Percentiles rank a stretch among this genome's conserved stretches.
These are phyloP conservation scores for Drosophila grimshawi DNA, from an alignment of 1,140 invertebrate species.

Conservation along the genomic window DNA sequence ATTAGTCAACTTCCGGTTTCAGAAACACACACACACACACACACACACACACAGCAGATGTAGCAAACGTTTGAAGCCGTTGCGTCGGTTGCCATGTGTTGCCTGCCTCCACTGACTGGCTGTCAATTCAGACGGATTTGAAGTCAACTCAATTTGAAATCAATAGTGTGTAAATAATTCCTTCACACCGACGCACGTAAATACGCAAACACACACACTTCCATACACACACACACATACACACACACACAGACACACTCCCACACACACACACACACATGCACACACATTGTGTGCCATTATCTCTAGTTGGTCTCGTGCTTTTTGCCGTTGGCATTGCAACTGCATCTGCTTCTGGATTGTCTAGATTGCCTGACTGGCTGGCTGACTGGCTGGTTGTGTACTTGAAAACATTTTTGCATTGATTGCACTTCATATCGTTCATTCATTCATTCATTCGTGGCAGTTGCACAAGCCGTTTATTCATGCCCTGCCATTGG, in stretches of 20 bases:
- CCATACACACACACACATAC: constrained; percentile 2
- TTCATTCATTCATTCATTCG: constrained; percentile 46
- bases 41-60: constrained; percentile 3
- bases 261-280: constrained; percentile 6
- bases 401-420: constrained; percentile 79
- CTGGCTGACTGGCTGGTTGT: constrained; percentile 26
- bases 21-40: constrained; percentile 32
- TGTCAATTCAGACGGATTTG: constrained; percentile 82
- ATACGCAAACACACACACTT: constrained; percentile 33
- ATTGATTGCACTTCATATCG: constrained; percentile 82
- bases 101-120: constrained; percentile 51
- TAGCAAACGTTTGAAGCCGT: constrained; percentile 19
- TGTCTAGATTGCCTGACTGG: constrained; percentile 27
- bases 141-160: constrained; percentile 83
- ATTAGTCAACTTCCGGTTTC: constrained; percentile 80
- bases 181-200: constrained; percentile 65
- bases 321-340: not conserved
- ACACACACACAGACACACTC: not conserved
- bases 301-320: constrained; percentile 45
- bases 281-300: not conserved
- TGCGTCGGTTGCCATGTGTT: constrained; percentile 72
- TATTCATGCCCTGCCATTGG: constrained; percentile 74
- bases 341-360: constrained; percentile 33
- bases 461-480: constrained; percentile 46
- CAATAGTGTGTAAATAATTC: constrained; percentile 83